phyloP scores from a whole-genome alignment of 2,113 vertebrate species.

The Nibea albiflora region DNA sequence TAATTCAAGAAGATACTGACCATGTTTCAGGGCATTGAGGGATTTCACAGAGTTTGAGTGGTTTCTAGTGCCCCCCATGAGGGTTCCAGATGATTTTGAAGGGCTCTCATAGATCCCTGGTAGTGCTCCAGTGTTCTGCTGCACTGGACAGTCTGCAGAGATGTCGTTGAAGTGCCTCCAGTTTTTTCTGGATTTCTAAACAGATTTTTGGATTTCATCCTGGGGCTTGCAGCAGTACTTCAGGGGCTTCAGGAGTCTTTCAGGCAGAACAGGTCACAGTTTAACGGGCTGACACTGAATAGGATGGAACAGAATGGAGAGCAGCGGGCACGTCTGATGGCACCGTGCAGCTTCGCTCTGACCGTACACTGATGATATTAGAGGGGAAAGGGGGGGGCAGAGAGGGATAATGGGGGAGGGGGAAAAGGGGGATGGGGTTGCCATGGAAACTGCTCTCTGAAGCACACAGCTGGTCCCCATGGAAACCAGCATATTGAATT shows the following conservation, averaged over 20 bases:
- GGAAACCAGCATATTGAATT: slow-evolving; percentile 79
- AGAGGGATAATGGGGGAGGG: slow-evolving; percentile 36
- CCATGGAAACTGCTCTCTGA: slow-evolving; percentile 83
- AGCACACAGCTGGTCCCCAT: slow-evolving; percentile 79
- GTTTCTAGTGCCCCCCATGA: not conserved
- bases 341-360: not conserved
- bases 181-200: not conserved
- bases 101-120: not conserved
- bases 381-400: not conserved
- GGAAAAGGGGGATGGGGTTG: slow-evolving; percentile 68
- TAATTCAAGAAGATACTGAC: too few species aligned
- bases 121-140: not conserved
- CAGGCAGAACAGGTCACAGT: not conserved
- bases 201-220: not conserved
- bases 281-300: not conserved
- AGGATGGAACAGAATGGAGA: not conserved
- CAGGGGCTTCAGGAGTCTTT: not conserved
- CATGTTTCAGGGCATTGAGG: too few species aligned
- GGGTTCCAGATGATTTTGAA: not conserved
- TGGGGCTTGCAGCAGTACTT: not conserved
- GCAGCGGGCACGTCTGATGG: not conserved
- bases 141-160: not conserved
- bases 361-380: slow-evolving; percentile 38
- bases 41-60: too few species aligned
- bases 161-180: not conserved